Conservation (phyloP, 2,888 invertebrate genomes). For the Amiota minor region DNA sequence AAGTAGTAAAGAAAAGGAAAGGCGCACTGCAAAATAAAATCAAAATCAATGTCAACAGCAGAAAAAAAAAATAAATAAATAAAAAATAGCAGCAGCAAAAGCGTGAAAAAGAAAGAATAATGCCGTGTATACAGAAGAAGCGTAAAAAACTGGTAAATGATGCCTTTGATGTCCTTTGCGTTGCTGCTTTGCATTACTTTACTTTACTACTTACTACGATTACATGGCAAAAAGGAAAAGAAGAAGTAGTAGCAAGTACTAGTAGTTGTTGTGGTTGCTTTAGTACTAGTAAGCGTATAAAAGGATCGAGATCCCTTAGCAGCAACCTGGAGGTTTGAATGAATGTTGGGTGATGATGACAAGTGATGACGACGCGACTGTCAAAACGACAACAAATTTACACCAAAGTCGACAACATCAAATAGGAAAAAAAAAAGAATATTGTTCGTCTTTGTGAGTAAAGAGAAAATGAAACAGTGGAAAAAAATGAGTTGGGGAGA, state of each 20-base stretch:
- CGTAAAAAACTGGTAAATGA: constrained; percentile 11
- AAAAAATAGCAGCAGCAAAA: constrained; percentile 27
- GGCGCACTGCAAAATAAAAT: constrained; percentile 39
- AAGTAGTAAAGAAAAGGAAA: constrained; percentile 1
- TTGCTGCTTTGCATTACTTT: neutral
- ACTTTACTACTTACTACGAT: constrained; percentile 27
- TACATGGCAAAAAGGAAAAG: neutral
- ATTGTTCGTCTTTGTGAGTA: no score
- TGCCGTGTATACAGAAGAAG: neutral
- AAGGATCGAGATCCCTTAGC: neutral
- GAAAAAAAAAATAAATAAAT: constrained; percentile 39
- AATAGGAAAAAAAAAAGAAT: neutral
- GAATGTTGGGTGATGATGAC: neutral
- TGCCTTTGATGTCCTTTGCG: constrained; percentile 21
- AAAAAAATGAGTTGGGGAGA: neutral
- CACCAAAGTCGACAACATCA: constrained; percentile 14
- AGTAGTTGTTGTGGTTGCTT: neutral
- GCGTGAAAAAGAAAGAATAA: constrained; percentile 27
- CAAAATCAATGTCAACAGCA: constrained; percentile 52
- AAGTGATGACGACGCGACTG: constrained; percentile 1
- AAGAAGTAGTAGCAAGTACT: neutral
- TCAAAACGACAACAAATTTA: constrained; percentile 23
- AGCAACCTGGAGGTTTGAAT: neutral
- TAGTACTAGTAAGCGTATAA: constrained; percentile 15
- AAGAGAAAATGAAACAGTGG: neutral